phyloP scores from a whole-genome alignment of 1,140 invertebrate genomes.

The Orchestia grillus region DNA sequence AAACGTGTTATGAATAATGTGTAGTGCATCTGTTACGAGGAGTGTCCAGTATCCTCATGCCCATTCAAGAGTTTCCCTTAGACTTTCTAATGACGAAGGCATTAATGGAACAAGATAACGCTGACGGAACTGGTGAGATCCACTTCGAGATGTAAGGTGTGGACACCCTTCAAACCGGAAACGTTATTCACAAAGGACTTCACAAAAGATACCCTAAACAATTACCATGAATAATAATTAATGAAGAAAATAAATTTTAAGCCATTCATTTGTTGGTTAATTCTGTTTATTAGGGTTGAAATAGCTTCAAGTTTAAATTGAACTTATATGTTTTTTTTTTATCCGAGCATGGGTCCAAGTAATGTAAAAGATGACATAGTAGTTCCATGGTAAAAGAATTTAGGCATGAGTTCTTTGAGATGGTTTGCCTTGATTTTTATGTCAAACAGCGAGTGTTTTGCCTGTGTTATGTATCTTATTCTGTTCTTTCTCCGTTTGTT shows the following conservation, averaged over 20 bases:
- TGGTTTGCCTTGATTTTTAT: too few relatives aligned
- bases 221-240: neutral
- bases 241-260: neutral
- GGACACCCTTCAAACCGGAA: neutral
- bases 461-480: too few relatives aligned
- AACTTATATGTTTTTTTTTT: too few relatives aligned
- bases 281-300: neutral
- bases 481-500: too few relatives aligned
- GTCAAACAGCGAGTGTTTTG: too few relatives aligned
- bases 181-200: neutral
- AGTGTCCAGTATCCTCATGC: neutral
- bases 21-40: slow-evolving; percentile 24
- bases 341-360: too few relatives aligned
- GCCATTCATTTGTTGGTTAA: neutral
- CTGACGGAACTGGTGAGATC: neutral
- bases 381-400: too few relatives aligned
- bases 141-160: neutral
- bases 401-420: too few relatives aligned
- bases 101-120: slow-evolving; percentile 27
- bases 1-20: slow-evolving; percentile 48
- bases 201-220: neutral
- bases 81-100: slow-evolving; percentile 16
- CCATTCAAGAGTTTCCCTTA: neutral
- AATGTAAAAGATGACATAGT: too few relatives aligned
- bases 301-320: neutral